Percentiles rank a stretch among this genome's conserved stretches.
Evolutionary conservation across 2,888 invertebrate genomes (phyloP).

Genomic region (Drosophila neotestacea): DNA sequence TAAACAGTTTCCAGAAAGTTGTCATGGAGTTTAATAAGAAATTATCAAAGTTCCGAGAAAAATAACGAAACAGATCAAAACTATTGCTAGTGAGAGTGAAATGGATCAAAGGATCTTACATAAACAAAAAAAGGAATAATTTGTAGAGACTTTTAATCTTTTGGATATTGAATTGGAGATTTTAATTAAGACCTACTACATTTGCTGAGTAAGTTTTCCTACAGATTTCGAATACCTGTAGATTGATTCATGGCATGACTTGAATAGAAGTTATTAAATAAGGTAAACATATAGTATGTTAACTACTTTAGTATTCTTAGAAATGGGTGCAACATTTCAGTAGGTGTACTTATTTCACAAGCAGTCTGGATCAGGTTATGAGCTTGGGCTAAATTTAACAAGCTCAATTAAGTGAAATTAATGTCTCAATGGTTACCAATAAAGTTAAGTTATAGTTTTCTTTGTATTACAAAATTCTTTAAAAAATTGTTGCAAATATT

Average conservation of each 20-base stretch:
- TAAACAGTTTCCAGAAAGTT: conserved; percentile 36
- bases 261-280: not conserved
- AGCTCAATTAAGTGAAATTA: too few relatives aligned
- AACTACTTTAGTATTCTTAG: not conserved
- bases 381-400: too few relatives aligned
- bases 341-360: not conserved
- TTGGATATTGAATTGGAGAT: too few relatives aligned
- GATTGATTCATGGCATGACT: not conserved
- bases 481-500: too few relatives aligned
- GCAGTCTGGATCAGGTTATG: too few relatives aligned
- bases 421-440: too few relatives aligned
- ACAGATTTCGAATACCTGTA: not conserved
- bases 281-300: not conserved
- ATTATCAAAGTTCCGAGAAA: conserved; percentile 19
- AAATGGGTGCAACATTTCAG: not conserved
- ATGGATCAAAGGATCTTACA: not conserved
- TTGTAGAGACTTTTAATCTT: not conserved
- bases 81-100: not conserved
- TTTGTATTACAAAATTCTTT: too few relatives aligned
- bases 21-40: conserved; percentile 16
- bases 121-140: too few relatives aligned
- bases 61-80: not conserved
- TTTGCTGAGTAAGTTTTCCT: not conserved
- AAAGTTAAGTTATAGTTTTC: too few relatives aligned
- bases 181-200: not conserved